These are phyloP conservation scores for Ceratina japonica DNA, from an alignment of 1,140 invertebrate genomes.

Conservation along the genomic window DNA sequence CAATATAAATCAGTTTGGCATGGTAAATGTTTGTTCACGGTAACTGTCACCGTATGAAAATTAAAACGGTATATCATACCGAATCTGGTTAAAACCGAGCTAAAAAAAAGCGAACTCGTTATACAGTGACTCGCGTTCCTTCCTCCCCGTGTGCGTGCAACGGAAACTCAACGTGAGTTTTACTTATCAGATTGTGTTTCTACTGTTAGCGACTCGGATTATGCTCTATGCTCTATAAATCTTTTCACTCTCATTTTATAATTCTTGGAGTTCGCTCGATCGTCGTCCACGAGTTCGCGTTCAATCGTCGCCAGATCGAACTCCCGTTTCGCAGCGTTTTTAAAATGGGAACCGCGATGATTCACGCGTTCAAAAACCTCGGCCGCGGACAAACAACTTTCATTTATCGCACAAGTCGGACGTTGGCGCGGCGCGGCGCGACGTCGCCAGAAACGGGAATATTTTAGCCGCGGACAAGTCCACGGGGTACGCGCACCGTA, in stretches of 20 bases:
- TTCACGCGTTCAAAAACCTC: not conserved
- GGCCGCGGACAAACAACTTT: not conserved
- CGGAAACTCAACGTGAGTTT: too few relatives aligned
- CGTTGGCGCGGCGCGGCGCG: not conserved
- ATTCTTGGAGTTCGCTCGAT: too few relatives aligned
- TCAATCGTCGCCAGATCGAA: too few relatives aligned
- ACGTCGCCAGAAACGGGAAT: not conserved
- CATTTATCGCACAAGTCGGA: not conserved
- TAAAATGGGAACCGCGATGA: not conserved
- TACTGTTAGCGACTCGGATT: too few relatives aligned
- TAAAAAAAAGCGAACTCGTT: not conserved
- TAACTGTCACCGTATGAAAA: slow-evolving; percentile 34
- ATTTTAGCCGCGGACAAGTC: not conserved
- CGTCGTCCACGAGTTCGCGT: too few relatives aligned
- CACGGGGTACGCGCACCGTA: not conserved
- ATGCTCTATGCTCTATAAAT: too few relatives aligned
- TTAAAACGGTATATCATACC: slow-evolving; percentile 40
- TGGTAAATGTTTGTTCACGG: slow-evolving; percentile 21
- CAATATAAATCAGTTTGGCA: slow-evolving; percentile 30
- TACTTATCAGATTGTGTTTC: too few relatives aligned
- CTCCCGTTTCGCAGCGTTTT: too few relatives aligned
- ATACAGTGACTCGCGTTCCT: not conserved
- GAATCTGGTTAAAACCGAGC: slow-evolving; percentile 15
- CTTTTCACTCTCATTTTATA: too few relatives aligned
- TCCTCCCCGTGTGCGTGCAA: not conserved